These are phyloP conservation scores for Morus bassanus DNA, from an alignment of 2,797 vertebrate genomes.

Conservation along the genomic window DNA sequence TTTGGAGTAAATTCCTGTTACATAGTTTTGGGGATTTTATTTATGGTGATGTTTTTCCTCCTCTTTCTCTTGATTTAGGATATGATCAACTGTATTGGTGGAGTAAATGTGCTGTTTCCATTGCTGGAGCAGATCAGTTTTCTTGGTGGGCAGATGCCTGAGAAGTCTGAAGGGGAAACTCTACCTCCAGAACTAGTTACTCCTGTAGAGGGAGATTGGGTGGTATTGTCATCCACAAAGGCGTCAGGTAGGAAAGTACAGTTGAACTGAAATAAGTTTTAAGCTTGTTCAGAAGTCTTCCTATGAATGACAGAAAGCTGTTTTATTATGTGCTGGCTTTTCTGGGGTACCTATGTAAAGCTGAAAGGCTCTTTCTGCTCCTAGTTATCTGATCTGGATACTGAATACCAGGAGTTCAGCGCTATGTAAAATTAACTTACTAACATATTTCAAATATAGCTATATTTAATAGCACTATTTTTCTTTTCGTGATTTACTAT, in stretches of 20 bases:
- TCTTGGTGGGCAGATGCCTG: slow-evolving; percentile 71
- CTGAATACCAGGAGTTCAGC: not conserved
- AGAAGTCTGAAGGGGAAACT: slow-evolving; percentile 68
- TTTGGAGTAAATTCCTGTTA: not conserved
- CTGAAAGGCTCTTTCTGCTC: not conserved
- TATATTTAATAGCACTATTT: not conserved
- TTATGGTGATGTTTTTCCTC: not conserved
- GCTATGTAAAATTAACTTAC: not conserved
- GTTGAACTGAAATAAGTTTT: not conserved
- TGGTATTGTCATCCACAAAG: slow-evolving; percentile 87
- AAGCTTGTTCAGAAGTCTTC: not conserved
- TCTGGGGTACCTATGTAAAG: not conserved
- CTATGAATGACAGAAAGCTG: not conserved
- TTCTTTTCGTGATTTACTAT: not conserved
- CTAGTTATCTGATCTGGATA: not conserved
- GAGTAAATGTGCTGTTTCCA: slow-evolving; percentile 89
- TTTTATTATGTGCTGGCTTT: not conserved
- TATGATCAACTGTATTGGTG: slow-evolving; percentile 94
- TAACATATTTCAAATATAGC: not conserved
- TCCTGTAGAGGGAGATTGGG: slow-evolving; percentile 89
- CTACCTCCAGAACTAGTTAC: slow-evolving; percentile 82
- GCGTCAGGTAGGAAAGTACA: slow-evolving; percentile 84
- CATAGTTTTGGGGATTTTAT: not conserved
- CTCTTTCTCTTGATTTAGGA: slow-evolving; percentile 77
- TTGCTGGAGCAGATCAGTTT: slow-evolving; percentile 89